Evolutionary conservation across 2,888 invertebrate genomes (phyloP), one percentile per base, ranked within the genome.

Genomic region (Catocala nupta): DNA sequence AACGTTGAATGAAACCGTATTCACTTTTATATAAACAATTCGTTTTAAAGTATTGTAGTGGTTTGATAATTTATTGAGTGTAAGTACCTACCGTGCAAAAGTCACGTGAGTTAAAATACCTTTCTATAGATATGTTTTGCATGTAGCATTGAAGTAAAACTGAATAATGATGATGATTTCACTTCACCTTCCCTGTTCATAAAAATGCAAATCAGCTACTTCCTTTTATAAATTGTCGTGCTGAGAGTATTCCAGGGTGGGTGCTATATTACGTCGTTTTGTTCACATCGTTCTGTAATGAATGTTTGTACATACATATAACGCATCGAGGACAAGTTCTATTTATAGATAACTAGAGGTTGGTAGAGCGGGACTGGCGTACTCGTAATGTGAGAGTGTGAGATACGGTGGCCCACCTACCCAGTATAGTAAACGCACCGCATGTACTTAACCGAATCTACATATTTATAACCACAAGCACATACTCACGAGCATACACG

Each of bases 131-230:
- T 50, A 63, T 61, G 48, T 47, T 52, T 60, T 58, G 44, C 34
- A 47, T 59, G 47, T 49, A 67, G 45, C 63, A 75, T 66, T 72
- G 70, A 68, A 67, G 70, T 59, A 71, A 70, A 65, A 57, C 58
- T 62, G 60, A 64, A 54, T 69, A 75, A 71, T 65, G 50, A 75
- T 71, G 80, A 86, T 89, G 89, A 89, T 87, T 89, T 87, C 81
- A 81, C 75, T 82, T 77, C 89, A 90, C 88, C 91, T 91, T 90
- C 91, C 87, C 86, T 78, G 85, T 90, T 92, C 87, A 91, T 91
- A 90, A 92, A 92, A 93, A 90, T 89, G 88, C 90, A 92, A 93
- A 93, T 92, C 90, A 91, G 90, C 87, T 81, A 83, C 92, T 91
- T 93, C 93, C 92, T 91, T 88, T 90, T 81, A 80, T 84, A 88